Percentiles rank a stretch among this genome's conserved stretches.
Conservation (phyloP, 2,113 vertebrate species). For the Anas platyrhynchos region DNA sequence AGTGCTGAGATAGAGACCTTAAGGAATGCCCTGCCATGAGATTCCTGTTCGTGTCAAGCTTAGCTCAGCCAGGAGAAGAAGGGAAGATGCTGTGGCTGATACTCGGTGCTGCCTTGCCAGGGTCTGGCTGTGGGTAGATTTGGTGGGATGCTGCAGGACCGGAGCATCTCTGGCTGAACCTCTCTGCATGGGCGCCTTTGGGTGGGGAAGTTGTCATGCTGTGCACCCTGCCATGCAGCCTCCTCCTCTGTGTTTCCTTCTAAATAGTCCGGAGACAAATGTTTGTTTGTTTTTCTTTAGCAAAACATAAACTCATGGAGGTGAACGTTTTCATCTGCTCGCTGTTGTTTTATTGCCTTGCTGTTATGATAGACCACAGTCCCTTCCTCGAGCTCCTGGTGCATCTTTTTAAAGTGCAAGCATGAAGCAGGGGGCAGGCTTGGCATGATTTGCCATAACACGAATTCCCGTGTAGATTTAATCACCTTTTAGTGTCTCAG, state of each 20-base stretch:
- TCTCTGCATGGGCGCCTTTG: neutral
- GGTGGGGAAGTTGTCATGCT: neutral
- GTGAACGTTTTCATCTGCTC: neutral
- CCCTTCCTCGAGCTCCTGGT: neutral
- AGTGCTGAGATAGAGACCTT: neutral
- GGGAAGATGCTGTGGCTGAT: neutral
- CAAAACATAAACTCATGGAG: neutral
- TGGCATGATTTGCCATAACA: accelerated
- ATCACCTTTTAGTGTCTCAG: neutral
- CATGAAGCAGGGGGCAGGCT: neutral
- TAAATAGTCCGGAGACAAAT: neutral
- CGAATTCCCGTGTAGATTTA: neutral
- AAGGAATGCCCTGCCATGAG: neutral
- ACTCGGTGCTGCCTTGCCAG: neutral
- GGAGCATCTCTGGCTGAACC: neutral
- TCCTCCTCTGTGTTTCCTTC: neutral
- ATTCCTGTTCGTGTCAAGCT: neutral
- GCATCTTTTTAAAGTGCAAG: neutral
- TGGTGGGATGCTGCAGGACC: accelerated
- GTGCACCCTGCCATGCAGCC: neutral
- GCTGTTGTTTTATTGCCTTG: neutral
- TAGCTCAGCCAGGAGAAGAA: neutral
- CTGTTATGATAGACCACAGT: neutral
- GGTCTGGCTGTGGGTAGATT: neutral
- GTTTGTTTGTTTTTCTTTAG: neutral